These are phyloP conservation scores for Puffinus mauretanicus DNA, from an alignment of 2,113 vertebrate species.

Conservation along the genomic window DNA sequence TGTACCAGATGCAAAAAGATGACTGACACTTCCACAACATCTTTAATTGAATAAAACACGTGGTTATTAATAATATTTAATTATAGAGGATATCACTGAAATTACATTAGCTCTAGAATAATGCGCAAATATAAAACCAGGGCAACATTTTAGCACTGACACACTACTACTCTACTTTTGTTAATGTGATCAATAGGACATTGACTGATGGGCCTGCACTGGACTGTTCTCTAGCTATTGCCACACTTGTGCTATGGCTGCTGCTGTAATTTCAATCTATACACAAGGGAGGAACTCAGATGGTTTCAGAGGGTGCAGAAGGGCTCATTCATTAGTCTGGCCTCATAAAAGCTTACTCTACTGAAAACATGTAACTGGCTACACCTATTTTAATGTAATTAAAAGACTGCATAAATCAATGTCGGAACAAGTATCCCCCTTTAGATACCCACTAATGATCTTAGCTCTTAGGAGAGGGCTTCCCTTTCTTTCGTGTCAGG, in stretches of 20 bases:
- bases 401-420: neutral
- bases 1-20: neutral
- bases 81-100: neutral
- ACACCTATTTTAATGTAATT: conserved; percentile 22
- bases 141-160: neutral
- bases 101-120: neutral
- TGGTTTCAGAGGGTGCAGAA: neutral
- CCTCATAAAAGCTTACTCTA: conserved; percentile 2
- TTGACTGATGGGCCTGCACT: conserved; percentile 2
- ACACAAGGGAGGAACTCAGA: neutral
- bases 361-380: neutral
- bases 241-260: neutral
- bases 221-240: neutral
- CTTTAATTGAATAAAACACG: neutral
- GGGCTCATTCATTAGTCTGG: neutral
- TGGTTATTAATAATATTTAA: neutral
- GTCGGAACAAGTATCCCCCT: neutral
- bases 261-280: neutral
- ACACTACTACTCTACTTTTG: neutral
- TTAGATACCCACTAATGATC: neutral
- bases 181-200: neutral
- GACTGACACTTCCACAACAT: neutral
- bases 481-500: neutral
- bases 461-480: neutral
- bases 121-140: neutral